phyloP scores from a whole-genome alignment of 1,140 invertebrate species.

The Ptiloglossa arizonensis region DNA sequence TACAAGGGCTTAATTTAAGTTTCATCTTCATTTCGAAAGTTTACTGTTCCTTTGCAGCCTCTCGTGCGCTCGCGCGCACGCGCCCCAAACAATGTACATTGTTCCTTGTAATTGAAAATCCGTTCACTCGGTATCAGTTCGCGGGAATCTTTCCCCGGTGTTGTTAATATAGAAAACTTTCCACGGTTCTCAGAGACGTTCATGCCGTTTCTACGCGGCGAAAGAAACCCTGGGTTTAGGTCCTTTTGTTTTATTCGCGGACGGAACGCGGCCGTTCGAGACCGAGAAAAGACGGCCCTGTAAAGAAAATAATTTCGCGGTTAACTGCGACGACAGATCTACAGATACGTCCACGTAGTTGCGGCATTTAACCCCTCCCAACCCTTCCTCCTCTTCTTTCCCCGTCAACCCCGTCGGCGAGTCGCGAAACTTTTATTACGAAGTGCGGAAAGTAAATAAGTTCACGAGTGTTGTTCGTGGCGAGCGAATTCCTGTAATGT shows the following conservation, averaged over 20 bases:
- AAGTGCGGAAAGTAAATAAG: conserved; percentile 18
- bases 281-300: neutral
- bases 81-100: neutral
- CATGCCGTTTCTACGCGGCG: neutral
- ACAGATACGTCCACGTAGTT: neutral
- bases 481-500: conserved; percentile 7
- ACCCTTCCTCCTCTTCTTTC: too few relatives aligned
- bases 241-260: neutral
- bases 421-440: conserved; percentile 11
- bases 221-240: neutral
- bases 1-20: conserved; percentile 1
- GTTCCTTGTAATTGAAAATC: neutral
- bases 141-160: neutral
- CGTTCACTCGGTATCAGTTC: conserved; percentile 1
- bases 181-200: neutral
- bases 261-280: neutral
- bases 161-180: neutral
- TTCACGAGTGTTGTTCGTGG: conserved; percentile 12
- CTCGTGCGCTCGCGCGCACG: neutral
- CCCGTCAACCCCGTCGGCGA: too few relatives aligned
- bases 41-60: neutral
- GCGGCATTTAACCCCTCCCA: neutral
- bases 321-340: conserved; percentile 4
- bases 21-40: conserved; percentile 9
- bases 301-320: neutral